Evolutionary conservation across 2,113 vertebrate genomes (phyloP), one percentile per base, ranked within the genome.

Genomic region (Dolichotis patagonum): DNA sequence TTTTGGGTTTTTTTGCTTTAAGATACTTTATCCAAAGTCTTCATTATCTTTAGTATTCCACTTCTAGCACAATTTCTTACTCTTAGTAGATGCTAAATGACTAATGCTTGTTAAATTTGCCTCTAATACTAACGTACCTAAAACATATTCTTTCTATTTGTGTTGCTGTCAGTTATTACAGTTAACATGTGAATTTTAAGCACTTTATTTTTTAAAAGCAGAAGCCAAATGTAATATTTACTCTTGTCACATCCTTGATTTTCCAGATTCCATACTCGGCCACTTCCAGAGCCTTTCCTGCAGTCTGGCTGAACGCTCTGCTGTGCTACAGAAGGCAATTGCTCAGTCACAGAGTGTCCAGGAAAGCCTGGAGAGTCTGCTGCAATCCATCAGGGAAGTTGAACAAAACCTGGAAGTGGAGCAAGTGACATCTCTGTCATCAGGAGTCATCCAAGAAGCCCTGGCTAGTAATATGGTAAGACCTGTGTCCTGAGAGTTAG

Each of bases 271-370:
- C 92, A 98, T 99, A 14, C 97, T 99, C 95, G 98, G 98, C 84
- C 98, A 98, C 35, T 99, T 99, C 96, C 98, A 99, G 60, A 98
- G 97, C 71, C 99, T 99, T 41, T 99, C 99, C 2, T 97, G 97
- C 24, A 99, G 98, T 12, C 98, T 99, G 94, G 99, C 99, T 0
- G 98, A 99, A 65, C 99, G 99, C 60, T 99, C 99, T 0, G 98
- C 99, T 95, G 98, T 99, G 96, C 99, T 99, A 87, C 99, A 99
- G 98, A 99, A 99, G 67, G 99, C 99, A 41, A 99, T 99, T 3
- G 99, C 99, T 26, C 99, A 99, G 97, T 99, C 99, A 3, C 99
- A 99, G 97, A 99, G 99, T 0, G 99, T 99, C 56, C 99, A 99
- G 97, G 99, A 99, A 97, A 99, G 99, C 14, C 98, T 99, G 93